These are phyloP conservation scores for Dolichomitus sp. DNA, from an alignment of 2,888 invertebrate species.

Conservation along the genomic window DNA sequence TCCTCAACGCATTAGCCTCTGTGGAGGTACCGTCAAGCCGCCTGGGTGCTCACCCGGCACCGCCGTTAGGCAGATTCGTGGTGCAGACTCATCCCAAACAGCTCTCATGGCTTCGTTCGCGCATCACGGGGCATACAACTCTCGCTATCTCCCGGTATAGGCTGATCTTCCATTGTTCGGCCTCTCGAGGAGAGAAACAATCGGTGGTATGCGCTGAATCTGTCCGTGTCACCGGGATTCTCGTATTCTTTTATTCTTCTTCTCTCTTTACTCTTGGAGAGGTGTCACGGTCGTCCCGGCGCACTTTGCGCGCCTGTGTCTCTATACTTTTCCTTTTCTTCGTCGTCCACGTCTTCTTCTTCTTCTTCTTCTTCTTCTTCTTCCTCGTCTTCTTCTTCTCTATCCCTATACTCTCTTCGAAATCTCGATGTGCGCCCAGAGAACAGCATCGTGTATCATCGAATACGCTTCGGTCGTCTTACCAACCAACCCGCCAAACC, in stretches of 20 bases:
- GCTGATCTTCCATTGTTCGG: slow-evolving; percentile 64
- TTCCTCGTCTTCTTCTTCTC: background rate
- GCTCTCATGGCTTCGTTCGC: slow-evolving; percentile 31
- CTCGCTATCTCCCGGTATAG: slow-evolving; percentile 19
- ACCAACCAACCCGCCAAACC: slow-evolving; percentile 5
- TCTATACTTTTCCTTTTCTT: slow-evolving; percentile 26
- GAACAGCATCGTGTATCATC: slow-evolving; percentile 9
- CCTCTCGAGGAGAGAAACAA: slow-evolving; percentile 64
- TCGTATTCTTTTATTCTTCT: slow-evolving; percentile 42
- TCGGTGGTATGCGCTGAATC: slow-evolving; percentile 71
- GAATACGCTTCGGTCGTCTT: slow-evolving; percentile 17
- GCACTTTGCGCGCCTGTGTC: slow-evolving; percentile 7
- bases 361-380: background rate
- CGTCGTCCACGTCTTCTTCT: background rate
- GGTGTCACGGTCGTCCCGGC: slow-evolving; percentile 19
- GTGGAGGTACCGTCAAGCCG: slow-evolving; percentile 12
- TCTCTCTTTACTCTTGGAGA: slow-evolving; percentile 5
- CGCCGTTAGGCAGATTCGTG: slow-evolving; percentile 36
- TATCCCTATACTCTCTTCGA: background rate
- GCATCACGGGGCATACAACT: slow-evolving; percentile 5
- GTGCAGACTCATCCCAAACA: slow-evolving; percentile 35
- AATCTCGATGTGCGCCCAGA: background rate
- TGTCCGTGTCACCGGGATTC: slow-evolving; percentile 69
- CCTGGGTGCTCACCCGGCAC: background rate
- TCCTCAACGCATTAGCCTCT: slow-evolving; percentile 64